These are phyloP conservation scores for Amphiura filiformis DNA, from an alignment of 35 echinoderm and acorn worm species.

Conservation along the genomic window DNA sequence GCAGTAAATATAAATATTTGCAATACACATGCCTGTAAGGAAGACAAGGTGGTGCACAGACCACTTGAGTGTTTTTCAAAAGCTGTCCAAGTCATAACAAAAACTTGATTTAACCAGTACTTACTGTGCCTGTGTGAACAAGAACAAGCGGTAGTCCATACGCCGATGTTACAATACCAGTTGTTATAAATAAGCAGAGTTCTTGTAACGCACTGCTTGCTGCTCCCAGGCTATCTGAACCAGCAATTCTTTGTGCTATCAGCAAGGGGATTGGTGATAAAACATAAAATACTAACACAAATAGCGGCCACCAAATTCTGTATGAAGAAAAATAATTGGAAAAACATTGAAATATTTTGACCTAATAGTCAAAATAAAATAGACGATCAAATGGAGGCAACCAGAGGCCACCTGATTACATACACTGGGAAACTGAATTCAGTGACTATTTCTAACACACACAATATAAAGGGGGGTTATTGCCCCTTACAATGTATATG, in stretches of 20 bases:
- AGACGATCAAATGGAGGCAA: too few species aligned
- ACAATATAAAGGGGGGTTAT: too few species aligned
- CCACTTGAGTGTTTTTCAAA: too few species aligned
- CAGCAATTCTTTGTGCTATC: slow-evolving; percentile 41
- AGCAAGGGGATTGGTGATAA: slow-evolving; percentile 70
- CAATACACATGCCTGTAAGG: too few species aligned
- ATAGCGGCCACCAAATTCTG: slow-evolving; percentile 86
- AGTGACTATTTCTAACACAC: neutral
- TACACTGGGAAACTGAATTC: neutral
- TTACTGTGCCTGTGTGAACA: slow-evolving; percentile 48
- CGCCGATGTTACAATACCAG: slow-evolving; percentile 87
- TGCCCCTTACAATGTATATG: neutral
- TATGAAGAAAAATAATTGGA: neutral
- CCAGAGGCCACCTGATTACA: too few species aligned
- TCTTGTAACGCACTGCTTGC: slow-evolving; percentile 85
- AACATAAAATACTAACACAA: slow-evolving; percentile 87
- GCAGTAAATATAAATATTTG: too few species aligned
- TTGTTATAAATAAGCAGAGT: slow-evolving; percentile 67
- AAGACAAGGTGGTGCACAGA: too few species aligned
- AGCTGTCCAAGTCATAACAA: too few species aligned
- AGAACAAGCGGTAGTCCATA: slow-evolving; percentile 70
- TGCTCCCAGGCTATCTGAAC: slow-evolving; percentile 56
- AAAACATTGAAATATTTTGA: too few species aligned
- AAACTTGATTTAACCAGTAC: too few species aligned
- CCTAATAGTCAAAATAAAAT: neutral